Conservation (phyloP, 2,888 invertebrate genomes). For the Omphaloscelis lunosa region DNA sequence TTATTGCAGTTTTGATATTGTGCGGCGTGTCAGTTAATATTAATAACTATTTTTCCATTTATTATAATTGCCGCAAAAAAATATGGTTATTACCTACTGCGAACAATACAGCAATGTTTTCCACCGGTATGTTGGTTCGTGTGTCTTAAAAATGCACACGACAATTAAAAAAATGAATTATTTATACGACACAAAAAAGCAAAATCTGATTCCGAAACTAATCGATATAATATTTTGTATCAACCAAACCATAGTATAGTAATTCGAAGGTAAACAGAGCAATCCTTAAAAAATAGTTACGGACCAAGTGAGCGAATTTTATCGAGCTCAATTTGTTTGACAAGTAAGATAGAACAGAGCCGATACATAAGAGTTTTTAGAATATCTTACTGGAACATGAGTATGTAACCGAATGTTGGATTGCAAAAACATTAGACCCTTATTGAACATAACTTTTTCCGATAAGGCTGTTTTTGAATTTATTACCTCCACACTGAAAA, state of each 20-base stretch:
- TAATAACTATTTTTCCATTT: not conserved
- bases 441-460: conserved; percentile 53
- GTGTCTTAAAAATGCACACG: not conserved
- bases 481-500: conserved; percentile 57
- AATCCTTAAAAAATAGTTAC: not conserved
- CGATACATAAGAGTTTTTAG: not conserved
- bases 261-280: too few species aligned
- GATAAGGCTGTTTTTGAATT: conserved; percentile 61
- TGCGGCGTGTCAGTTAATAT: conserved; percentile 3
- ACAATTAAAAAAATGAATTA: not conserved
- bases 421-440: conserved; percentile 38
- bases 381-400: not conserved
- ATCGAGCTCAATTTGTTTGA: not conserved
- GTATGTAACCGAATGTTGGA: not conserved
- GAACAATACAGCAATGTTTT: not conserved
- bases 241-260: not conserved
- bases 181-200: not conserved
- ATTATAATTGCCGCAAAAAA: not conserved
- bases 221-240: not conserved
- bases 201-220: not conserved
- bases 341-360: not conserved
- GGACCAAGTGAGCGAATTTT: not conserved
- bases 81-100: not conserved
- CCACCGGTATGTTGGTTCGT: not conserved
- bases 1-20: conserved; percentile 18